phyloP scores from a whole-genome alignment of 2,113 vertebrate species.

The Chloropsis cyanopogon region DNA sequence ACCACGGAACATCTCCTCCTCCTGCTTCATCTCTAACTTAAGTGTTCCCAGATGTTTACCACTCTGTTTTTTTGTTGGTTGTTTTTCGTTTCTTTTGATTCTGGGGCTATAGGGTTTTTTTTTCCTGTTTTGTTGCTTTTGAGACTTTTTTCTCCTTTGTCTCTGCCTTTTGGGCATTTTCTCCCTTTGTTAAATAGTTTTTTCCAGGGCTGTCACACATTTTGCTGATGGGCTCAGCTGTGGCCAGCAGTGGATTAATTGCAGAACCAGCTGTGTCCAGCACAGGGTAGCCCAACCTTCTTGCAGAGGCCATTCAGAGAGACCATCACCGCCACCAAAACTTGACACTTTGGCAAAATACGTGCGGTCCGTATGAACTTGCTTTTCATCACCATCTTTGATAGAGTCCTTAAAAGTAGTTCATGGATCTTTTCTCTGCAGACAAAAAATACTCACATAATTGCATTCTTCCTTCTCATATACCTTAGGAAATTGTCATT shows the following conservation, averaged over 20 bases:
- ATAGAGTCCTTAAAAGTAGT: not conserved
- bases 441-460: not conserved
- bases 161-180: not conserved
- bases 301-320: not conserved
- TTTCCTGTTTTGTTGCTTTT: not conserved
- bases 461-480: not conserved
- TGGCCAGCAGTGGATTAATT: not conserved
- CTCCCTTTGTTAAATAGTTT: not conserved
- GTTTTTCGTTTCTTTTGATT: not conserved
- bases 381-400: not conserved
- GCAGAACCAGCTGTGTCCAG: not conserved
- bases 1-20: not conserved
- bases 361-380: not conserved
- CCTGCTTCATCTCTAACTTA: not conserved
- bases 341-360: accelerated
- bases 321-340: not conserved
- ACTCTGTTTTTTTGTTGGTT: not conserved
- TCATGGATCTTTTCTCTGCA: not conserved
- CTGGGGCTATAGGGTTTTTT: no score
- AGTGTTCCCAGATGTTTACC: not conserved
- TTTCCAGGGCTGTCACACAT: not conserved
- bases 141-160: accelerated
- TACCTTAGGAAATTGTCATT: not conserved
- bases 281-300: not conserved
- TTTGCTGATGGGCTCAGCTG: not conserved